Evolutionary conservation across 2,797 vertebrate species (phyloP).

Genomic region (Prionace glauca): DNA sequence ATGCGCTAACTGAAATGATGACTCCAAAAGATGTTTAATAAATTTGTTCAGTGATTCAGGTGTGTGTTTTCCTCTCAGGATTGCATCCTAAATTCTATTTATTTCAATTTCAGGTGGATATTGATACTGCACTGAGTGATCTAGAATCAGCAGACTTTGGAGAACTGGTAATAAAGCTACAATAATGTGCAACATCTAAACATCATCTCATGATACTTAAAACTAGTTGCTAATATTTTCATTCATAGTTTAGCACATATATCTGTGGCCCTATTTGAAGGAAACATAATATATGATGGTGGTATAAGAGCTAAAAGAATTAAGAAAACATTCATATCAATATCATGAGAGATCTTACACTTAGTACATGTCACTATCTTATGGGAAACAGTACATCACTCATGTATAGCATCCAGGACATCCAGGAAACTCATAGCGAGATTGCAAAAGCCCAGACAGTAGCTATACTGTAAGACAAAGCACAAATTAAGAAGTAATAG

Average conservation of each 20-base stretch:
- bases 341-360: not conserved
- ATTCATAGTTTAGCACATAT: not conserved
- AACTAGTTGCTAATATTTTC: not conserved
- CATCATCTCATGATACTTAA: not conserved
- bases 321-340: not conserved
- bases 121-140: conserved; percentile 81
- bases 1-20: not conserved
- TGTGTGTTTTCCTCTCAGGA: not conserved
- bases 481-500: too few relatives aligned
- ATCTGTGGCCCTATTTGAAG: not conserved
- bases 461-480: too few relatives aligned
- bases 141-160: conserved; percentile 92
- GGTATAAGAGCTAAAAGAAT: not conserved
- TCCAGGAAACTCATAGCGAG: too few relatives aligned
- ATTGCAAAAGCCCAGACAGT: too few relatives aligned
- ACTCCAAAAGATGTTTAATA: not conserved
- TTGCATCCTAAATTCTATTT: not conserved
- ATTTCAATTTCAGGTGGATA: conserved; percentile 68
- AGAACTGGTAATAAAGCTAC: conserved; percentile 73
- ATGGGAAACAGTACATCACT: not conserved
- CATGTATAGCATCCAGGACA: not conserved
- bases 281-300: not conserved
- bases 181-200: not conserved
- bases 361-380: not conserved
- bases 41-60: not conserved